Percentiles rank a stretch among this genome's conserved stretches.
phyloP scores from a whole-genome alignment of 2,797 vertebrate genomes.

The Philypnodon macrostomus region DNA sequence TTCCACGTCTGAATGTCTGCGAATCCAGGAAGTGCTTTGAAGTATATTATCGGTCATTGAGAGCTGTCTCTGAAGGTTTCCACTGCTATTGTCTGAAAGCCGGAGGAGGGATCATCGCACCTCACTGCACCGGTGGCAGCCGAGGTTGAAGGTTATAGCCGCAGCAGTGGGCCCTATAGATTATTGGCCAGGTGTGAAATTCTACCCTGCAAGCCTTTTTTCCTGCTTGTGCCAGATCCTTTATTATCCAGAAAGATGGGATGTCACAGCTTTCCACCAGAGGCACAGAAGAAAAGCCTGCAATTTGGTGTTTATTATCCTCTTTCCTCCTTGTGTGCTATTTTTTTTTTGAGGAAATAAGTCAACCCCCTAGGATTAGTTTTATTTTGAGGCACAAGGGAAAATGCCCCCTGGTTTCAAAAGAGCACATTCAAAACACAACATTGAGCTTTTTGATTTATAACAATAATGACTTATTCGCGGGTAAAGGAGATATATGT shows the following conservation, averaged over 20 bases:
- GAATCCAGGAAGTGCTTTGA: conserved; percentile 77
- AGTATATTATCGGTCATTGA: conserved; percentile 78
- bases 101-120: conserved; percentile 75
- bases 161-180: conserved; percentile 69
- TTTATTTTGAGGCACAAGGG: conserved; percentile 20
- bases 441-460: conserved; percentile 47
- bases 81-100: conserved; percentile 72
- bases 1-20: conserved; percentile 66
- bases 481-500: conserved; percentile 41
- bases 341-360: conserved; percentile 21
- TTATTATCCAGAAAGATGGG: conserved; percentile 69
- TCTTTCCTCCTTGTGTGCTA: conserved; percentile 14
- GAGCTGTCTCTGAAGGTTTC: conserved; percentile 67
- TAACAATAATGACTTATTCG: conserved; percentile 14
- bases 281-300: conserved; percentile 49
- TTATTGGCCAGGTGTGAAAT: conserved; percentile 80
- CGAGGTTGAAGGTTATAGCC: conserved; percentile 72
- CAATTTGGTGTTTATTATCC: conserved; percentile 57
- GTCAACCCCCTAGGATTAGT: conserved; percentile 13
- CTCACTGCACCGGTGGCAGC: conserved; percentile 75
- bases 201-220: conserved; percentile 63
- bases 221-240: conserved; percentile 63
- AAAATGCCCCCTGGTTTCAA: conserved; percentile 12
- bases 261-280: conserved; percentile 62
- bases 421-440: conserved; percentile 28